A percentile compares a stretch with the other conserved stretches of the same genome.
phyloP scores from a whole-genome alignment of 2,113 vertebrate species.

The Turdus rufiventris region DNA sequence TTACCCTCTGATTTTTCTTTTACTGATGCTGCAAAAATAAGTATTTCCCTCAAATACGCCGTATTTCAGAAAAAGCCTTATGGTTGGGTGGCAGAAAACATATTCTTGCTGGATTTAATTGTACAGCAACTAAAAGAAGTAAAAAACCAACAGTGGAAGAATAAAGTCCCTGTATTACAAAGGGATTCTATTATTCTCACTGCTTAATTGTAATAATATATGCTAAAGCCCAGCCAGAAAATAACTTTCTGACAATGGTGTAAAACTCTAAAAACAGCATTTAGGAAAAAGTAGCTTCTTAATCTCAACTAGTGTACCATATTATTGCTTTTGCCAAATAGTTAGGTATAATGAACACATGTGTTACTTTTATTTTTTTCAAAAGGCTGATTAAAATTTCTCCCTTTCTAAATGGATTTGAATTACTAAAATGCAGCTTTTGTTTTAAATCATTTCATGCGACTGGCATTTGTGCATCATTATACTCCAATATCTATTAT shows the following conservation, averaged over 20 bases:
- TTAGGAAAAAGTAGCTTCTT: neutral
- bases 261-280: neutral
- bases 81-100: neutral
- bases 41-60: neutral
- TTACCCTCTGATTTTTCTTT: neutral
- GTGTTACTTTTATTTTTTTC: neutral
- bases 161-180: neutral
- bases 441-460: neutral
- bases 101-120: neutral
- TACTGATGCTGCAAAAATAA: constrained; percentile 3
- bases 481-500: neutral
- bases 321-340: neutral
- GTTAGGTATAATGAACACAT: accelerated
- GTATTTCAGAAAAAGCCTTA: neutral
- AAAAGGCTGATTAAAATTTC: neutral
- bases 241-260: neutral
- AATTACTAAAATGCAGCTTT: neutral
- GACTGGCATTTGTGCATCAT: neutral
- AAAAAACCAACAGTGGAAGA: neutral
- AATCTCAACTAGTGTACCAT: neutral
- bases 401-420: neutral
- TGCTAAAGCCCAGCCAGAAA: neutral
- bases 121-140: neutral
- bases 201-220: neutral
- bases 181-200: neutral